Evolutionary conservation across 2,888 invertebrate species (phyloP), one percentile per base, ranked within the genome.

Genomic region (Artemia sinica): DNA sequence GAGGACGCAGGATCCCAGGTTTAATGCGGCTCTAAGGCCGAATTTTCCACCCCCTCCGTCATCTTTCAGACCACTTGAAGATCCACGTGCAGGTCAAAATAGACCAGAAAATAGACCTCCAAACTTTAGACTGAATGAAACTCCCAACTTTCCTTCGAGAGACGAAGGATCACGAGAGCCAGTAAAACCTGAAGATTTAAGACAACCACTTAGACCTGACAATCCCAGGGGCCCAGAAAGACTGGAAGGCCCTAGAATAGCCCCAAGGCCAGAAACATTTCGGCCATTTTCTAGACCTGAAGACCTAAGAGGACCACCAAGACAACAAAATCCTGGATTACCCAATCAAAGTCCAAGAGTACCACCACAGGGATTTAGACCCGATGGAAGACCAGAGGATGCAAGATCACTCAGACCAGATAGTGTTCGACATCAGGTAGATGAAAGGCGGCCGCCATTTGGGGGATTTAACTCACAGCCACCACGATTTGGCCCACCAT

Each of bases 1-100:
- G n/a, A n/a, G 63, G 28, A 28, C 63, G 1, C 63, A 58, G 10
- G 63, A 58, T 28, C 63, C 63, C 2, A 58, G 63, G 28, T 58
- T 58, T 28, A 58, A 58, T 28, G 63, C n/a, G 11, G 14, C n/a
- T 18, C 65, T n/a, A 12, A 49, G 50, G 48, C 28, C n/a, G 11
- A 51, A 5, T n/a, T 58, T 58, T 11, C 11, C 63, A 14, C 14
- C n/a, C 14, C 63, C 63, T 8, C 11, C 63, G 14, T 11, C n/a
- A 58, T 18, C n/a, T n/a, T 58, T 58, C 63, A 14, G 67, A 51
- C 9, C 67, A 52, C 13, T 66, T 41, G 63, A 58, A 58, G 63
- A n/a, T 10, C 63, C 63, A 18, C 63, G 63, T 58, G 63, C 63
- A 18, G 41, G 41, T 41, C 41, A 41, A 41, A 41, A 41, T 41